phyloP scores from a whole-genome alignment of 2,113 vertebrate genomes.

The Eleginops maclovinus region DNA sequence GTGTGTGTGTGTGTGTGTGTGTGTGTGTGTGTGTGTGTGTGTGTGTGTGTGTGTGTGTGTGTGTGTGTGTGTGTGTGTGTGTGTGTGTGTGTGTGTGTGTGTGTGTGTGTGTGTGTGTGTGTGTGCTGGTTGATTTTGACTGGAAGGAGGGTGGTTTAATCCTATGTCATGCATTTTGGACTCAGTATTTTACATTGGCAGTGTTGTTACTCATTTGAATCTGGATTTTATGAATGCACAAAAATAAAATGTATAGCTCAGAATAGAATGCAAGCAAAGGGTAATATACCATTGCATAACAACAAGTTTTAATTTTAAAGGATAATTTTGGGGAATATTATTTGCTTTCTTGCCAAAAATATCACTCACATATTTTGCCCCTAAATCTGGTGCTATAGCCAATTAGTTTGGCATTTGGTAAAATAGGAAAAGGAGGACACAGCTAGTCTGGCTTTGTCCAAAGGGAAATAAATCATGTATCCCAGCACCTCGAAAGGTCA shows the following conservation, averaged over 20 bases:
- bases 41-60: conserved; percentile 21
- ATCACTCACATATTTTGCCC: neutral
- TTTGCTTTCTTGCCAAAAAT: neutral
- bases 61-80: neutral
- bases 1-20: neutral
- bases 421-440: neutral
- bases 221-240: conserved; percentile 20
- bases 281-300: neutral
- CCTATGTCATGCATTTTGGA: conserved; percentile 57
- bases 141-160: conserved; percentile 45
- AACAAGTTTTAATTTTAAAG: neutral
- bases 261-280: neutral
- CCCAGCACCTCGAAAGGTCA: neutral
- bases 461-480: neutral
- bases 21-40: neutral
- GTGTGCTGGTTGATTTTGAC: conserved; percentile 15
- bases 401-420: neutral
- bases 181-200: conserved; percentile 43
- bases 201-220: conserved; percentile 39
- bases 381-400: neutral
- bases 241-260: conserved; percentile 28
- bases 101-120: conserved; percentile 9
- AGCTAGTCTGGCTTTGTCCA: neutral
- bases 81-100: neutral
- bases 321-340: neutral